Evolutionary conservation across 2,113 vertebrate species (phyloP), one percentile per base, ranked within the genome.

Genomic region (Puntigrus tetrazona): DNA sequence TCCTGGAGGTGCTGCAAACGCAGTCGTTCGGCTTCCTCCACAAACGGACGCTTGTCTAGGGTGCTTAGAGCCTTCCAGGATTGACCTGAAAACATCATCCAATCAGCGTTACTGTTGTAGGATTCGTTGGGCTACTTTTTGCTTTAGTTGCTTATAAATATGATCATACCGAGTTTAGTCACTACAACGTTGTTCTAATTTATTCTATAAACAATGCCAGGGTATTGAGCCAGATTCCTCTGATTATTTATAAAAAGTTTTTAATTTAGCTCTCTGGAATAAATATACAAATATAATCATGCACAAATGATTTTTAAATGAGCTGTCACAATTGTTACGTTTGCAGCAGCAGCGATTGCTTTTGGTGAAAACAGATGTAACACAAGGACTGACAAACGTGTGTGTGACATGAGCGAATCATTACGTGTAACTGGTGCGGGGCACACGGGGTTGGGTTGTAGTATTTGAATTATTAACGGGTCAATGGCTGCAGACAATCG

Each of bases 1-100:
- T 99, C 98, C 85, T 97, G 97, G 80, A 99, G 93, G 84, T 99
- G 98, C 91, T 99, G 97, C 74, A 99, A 94, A 2, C 98, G 94
- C 83, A 99, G 94, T 31, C 96, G 89, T 27, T 99, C 98, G 0
- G 98, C 98, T 90, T 99, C 98, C 89, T 99, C 97, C 91, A 99
- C 97, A 0, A 99, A 99, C 1, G 98, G 98, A 25, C 97, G 96
- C 89, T 99, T 99, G 89, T 98, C 97, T 0, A 91, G 88, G 0
- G 95, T 91, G 4, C 93, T 96, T 88, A 99, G 92, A 2, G 96
- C 95, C 91, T 99, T 99, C 98, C 98, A 99, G 0, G 97, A 96
- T 82, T 98, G 97, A 87, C 98, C 98, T 99, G 90, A 36, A 73
- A 78, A 82, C 69, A 84, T 22, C 27, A 69, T 22, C 18, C 43